Base-by-base conservation (phyloP, 2,888 invertebrate genomes). In the Ormia ochracea region DNA sequence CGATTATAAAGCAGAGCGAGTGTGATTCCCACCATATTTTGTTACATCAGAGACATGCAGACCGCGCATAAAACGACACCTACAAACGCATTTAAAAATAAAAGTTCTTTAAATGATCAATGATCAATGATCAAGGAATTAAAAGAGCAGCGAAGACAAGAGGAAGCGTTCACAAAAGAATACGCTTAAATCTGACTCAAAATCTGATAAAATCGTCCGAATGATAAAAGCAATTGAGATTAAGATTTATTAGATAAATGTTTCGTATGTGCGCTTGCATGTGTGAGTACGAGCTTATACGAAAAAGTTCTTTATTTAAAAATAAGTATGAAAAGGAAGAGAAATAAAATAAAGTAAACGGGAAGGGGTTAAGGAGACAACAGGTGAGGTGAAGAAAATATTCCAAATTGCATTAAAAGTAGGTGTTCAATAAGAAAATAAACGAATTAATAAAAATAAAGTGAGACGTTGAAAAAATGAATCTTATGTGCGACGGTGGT, bases 171-270 rank as follows among this genome's bases (percentile, higher is more conserved):
- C 28, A 82, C 63, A 36, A 81, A 81, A 76, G 76, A 61, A 80
- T 78, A 77, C 12, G 14, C 48, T 5, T 65, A 50, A 82, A 82
- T 78, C 70, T 70, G 70, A 73, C 72, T 69, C 80, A 82, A 82
- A 82, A 83, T 83, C 82, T 81, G 81, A 82, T 82, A 63, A 76
- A 81, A 66, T 48, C 12, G 66, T 70, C 70, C 50, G 43, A 36
- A 48, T 70, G 79, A 82, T 82, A 80, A 82, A 80, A 82, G 82
- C 79, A 74, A 76, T 80, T 59, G 76, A 65, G 65, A 50, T 74
- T 59, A 14, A 58, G 82, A 83, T 83, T 83, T 83, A 83, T 83
- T 79, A 70, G 66, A 80, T 79, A 48, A 56, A 56, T 63, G 36
- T 48, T 33, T 19, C 12, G n/a, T 14, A 45, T 23, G 26, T n/a